phyloP scores from a whole-genome alignment of 2,797 vertebrate species.

The Dallia pectoralis region DNA sequence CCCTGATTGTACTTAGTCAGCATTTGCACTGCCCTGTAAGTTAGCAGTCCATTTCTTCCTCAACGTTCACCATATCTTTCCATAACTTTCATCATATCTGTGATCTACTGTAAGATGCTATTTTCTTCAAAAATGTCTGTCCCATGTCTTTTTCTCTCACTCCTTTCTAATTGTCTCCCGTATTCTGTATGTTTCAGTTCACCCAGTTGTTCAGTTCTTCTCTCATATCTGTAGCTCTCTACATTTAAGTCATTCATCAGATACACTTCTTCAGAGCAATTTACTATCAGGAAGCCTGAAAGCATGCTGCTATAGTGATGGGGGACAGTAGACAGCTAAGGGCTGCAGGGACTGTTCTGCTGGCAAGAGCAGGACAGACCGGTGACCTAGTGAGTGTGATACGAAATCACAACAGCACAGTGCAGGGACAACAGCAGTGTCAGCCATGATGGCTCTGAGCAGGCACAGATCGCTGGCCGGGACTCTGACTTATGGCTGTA shows the following conservation, averaged over 20 bases:
- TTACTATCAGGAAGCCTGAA: neutral
- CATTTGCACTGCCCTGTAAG: neutral
- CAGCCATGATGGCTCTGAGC: conserved; percentile 1
- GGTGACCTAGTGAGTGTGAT: neutral
- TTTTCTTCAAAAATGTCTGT: neutral
- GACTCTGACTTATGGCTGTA: conserved; percentile 8
- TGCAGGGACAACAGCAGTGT: neutral
- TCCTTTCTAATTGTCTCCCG: neutral
- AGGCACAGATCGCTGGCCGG: neutral
- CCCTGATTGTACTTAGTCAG: neutral
- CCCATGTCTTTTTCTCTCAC: neutral
- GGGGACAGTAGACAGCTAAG: neutral
- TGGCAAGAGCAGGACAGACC: neutral
- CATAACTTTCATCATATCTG: neutral
- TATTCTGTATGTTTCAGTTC: neutral
- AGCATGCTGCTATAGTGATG: neutral
- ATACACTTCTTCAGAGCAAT: too few species aligned
- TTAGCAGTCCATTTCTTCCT: neutral
- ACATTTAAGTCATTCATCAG: too few species aligned
- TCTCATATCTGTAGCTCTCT: neutral
- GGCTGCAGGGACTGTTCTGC: neutral
- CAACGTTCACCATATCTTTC: neutral
- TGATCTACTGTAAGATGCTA: neutral
- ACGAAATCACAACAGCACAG: neutral
- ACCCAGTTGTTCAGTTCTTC: neutral